Evolutionary conservation across 2,113 vertebrate species (phyloP), one percentile per base, ranked within the genome.

Genomic region (Psilopogon haemacephalus): DNA sequence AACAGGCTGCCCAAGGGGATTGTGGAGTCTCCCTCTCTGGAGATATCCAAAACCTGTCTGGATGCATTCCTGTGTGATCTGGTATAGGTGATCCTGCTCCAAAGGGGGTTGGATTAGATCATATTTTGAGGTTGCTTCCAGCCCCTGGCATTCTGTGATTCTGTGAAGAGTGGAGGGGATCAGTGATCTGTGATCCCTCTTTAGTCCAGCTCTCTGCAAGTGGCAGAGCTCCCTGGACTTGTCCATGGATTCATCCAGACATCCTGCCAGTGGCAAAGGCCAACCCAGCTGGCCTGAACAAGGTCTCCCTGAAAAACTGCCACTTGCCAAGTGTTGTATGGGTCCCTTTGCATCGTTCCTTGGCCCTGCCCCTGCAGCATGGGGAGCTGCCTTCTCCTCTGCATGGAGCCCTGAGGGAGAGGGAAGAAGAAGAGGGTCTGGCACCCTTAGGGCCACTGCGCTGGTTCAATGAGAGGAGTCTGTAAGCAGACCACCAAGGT

Each of bases 401-500:
- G 35, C 69, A 20, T 0, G 1, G 54, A 33, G 28, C n/a, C 55
- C 15, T 2, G 1, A 38, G 13, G 33, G 21, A 44, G 9, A 35
- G 15, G 15, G 17, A 6, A 77, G 48, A 6, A 77, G 48, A 19
- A 88, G 74, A 60, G 8, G 16, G 4, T 27, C 15, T 68, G 33
- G 54, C 8, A 8, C 10, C 24, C 18, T 70, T 46, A 16, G 30
- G 37, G 74, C 42, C 2, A 5, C 59, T 37, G n/a, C 0, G 3
- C 21, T 26, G 15, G 8, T 11, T 2, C 2, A 1, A 9, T 1
- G 12, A 8, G 11, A 78, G n/a, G 26, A 63, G 24, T 9, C 63
- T 14, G 6, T 17, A 1, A 13, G n/a, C 0, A 5, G 35, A 19
- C 32, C 35, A n/a, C 44, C 1, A 1, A 21, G 13, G 14, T 56